Percentiles rank a stretch among this genome's conserved stretches.
Conservation (phyloP, 2,797 vertebrate species). For the Parotocinclus haroldoi region DNA sequence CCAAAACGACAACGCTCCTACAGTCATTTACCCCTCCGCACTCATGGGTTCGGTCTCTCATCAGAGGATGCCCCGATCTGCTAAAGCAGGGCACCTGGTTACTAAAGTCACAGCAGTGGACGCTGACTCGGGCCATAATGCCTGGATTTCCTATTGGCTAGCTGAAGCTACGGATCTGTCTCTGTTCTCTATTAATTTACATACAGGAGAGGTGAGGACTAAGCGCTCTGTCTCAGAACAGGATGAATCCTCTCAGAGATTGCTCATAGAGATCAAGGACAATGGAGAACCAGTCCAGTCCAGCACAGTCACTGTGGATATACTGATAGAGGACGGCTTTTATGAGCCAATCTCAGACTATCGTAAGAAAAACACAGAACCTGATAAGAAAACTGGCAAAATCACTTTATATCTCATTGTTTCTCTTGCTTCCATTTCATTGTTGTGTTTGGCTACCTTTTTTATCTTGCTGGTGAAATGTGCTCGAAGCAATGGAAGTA, state of each 20-base stretch:
- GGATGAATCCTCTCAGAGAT: constrained; percentile 59
- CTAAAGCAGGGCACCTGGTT: constrained; percentile 54
- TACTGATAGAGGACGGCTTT: constrained; percentile 57
- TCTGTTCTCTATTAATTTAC: constrained; percentile 62
- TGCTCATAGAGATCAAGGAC: constrained; percentile 58
- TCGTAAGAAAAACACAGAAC: constrained; percentile 39
- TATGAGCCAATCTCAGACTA: constrained; percentile 49
- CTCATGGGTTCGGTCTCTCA: constrained; percentile 63
- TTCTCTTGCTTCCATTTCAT: constrained; percentile 40
- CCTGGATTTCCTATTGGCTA: constrained; percentile 72
- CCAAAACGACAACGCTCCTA: constrained; percentile 70
- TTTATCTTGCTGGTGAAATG: constrained; percentile 45
- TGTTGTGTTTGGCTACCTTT: constrained; percentile 43
- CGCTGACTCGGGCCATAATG: constrained; percentile 71
- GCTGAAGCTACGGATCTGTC: constrained; percentile 54
- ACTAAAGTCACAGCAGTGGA: constrained; percentile 67
- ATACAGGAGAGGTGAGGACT: constrained; percentile 66
- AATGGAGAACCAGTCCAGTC: constrained; percentile 41
- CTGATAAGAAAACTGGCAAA: constrained; percentile 39
- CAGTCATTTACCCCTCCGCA: constrained; percentile 69
- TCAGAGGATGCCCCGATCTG: constrained; percentile 58
- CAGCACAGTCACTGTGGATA: constrained; percentile 53
- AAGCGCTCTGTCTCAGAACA: constrained; percentile 50
- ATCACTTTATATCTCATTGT: constrained; percentile 49
- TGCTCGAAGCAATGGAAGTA: constrained; percentile 37